Evolutionary conservation across 2,888 invertebrate genomes (phyloP).

Genomic region (Dione vanillae): DNA sequence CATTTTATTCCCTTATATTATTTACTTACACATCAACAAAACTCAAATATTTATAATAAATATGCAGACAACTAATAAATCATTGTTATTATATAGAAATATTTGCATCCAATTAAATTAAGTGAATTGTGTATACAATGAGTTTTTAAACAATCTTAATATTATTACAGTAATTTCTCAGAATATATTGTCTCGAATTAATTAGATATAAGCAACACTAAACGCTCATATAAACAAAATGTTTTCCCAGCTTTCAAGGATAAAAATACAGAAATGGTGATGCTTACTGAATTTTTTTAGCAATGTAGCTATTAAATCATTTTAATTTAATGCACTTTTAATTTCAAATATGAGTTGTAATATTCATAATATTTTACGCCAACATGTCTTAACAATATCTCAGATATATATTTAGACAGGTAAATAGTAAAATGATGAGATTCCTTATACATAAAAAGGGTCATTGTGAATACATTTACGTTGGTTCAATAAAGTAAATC

Average conservation of each 20-base stretch:
- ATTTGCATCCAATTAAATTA: conserved; percentile 15
- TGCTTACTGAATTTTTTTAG: too few species aligned
- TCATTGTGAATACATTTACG: conserved; percentile 7
- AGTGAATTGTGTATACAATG: not conserved
- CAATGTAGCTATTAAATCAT: too few species aligned
- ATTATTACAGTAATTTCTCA: not conserved
- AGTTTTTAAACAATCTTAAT: not conserved
- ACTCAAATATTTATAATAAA: conserved; percentile 29
- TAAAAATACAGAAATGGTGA: too few species aligned
- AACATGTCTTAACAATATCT: not conserved
- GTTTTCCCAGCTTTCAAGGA: too few species aligned
- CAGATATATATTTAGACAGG: not conserved
- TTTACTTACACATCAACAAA: conserved; percentile 32
- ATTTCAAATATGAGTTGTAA: too few species aligned
- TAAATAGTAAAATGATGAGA: conserved; percentile 17
- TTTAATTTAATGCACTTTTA: too few species aligned
- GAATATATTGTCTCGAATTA: not conserved
- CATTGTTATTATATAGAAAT: conserved; percentile 11
- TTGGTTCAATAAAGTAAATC: conserved; percentile 15
- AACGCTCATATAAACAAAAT: too few species aligned
- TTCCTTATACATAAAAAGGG: conserved; percentile 18
- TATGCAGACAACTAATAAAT: conserved; percentile 28
- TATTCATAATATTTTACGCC: too few species aligned
- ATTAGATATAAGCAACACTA: too few species aligned
- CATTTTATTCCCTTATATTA: conserved; percentile 30